Evolutionary conservation across 2,797 vertebrate genomes (phyloP).

Genomic region (Hippopotamyrus pictus): DNA sequence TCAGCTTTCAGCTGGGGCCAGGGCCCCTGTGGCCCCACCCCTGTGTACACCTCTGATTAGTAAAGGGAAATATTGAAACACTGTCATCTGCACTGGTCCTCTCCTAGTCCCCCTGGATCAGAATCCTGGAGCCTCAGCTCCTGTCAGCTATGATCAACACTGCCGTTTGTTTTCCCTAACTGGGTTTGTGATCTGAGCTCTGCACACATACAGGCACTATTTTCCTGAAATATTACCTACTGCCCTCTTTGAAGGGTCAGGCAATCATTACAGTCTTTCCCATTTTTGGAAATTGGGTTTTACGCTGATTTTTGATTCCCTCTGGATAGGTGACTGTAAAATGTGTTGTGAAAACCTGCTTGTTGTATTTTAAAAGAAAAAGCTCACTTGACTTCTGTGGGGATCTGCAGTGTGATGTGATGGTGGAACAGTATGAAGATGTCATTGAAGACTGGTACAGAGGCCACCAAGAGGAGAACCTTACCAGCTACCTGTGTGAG

Average conservation of each 20-base stretch:
- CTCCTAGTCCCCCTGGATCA: neutral
- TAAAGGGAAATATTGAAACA: neutral
- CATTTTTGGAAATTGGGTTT: neutral
- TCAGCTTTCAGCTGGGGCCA: neutral
- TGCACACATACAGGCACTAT: neutral
- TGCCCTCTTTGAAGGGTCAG: neutral
- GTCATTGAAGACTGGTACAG: slow-evolving; percentile 95
- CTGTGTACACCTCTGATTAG: neutral
- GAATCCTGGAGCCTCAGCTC: neutral
- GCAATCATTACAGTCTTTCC: neutral
- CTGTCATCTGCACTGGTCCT: neutral
- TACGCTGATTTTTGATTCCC: neutral
- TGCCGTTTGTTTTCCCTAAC: neutral
- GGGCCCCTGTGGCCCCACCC: neutral
- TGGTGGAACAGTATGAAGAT: slow-evolving; percentile 88
- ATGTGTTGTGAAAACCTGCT: neutral
- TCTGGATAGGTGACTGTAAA: neutral
- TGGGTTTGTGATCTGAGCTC: neutral
- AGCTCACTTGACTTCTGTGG: neutral
- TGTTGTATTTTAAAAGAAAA: neutral
- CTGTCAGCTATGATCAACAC: neutral
- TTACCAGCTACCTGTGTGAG: slow-evolving; percentile 82
- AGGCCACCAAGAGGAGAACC: slow-evolving; percentile 82
- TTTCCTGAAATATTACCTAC: neutral
- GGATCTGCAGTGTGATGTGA: slow-evolving; percentile 72